A percentile compares a stretch with the other conserved stretches of the same genome.
Evolutionary conservation across 2,888 invertebrate species (phyloP).

Genomic region (Pandemis cinnamomeana): DNA sequence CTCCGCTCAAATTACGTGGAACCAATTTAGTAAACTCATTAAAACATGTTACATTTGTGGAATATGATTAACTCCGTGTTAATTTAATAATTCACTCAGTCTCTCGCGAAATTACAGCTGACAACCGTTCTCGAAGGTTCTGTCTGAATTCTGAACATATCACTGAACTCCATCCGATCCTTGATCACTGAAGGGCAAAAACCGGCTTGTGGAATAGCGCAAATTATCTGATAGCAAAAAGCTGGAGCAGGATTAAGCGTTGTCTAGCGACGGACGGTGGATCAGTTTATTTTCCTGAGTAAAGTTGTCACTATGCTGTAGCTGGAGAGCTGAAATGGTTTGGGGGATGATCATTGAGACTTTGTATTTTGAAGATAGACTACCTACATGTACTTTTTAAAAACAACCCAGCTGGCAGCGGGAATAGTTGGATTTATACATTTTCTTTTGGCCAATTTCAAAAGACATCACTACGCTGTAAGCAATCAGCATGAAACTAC

Average conservation of each 20-base stretch:
- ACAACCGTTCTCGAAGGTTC: slow-evolving; percentile 10
- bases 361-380: background rate
- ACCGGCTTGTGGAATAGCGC: slow-evolving; percentile 56
- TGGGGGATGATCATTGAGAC: background rate
- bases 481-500: background rate
- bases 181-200: slow-evolving; percentile 50
- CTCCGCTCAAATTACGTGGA: background rate
- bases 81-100: slow-evolving; percentile 10
- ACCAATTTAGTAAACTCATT: slow-evolving; percentile 15
- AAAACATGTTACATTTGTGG: slow-evolving; percentile 1
- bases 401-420: background rate
- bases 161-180: slow-evolving; percentile 33
- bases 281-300: slow-evolving; percentile 26
- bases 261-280: slow-evolving; percentile 43
- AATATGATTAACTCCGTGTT: slow-evolving; percentile 13
- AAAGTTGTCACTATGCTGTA: slow-evolving; percentile 4
- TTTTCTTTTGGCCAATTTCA: background rate
- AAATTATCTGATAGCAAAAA: slow-evolving; percentile 58
- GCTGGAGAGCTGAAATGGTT: background rate
- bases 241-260: slow-evolving; percentile 51
- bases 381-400: background rate
- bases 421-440: background rate
- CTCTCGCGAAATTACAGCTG: background rate
- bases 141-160: background rate
- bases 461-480: background rate